phyloP scores from a whole-genome alignment of 2,888 invertebrate genomes.

The Myathropa florea region DNA sequence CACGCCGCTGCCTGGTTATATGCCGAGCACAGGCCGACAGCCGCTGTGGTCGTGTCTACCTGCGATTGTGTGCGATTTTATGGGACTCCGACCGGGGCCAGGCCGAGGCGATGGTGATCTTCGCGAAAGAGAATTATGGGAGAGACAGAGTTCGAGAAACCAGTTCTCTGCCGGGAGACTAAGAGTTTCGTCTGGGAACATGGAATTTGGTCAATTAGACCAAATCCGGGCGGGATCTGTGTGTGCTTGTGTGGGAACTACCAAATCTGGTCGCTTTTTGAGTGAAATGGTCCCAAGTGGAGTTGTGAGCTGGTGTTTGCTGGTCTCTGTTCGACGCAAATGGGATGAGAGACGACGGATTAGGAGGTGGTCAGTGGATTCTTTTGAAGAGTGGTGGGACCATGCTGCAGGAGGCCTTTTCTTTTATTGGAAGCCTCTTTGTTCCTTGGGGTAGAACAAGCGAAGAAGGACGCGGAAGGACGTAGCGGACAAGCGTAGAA shows the following conservation, averaged over 20 bases:
- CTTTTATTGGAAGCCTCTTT: no score
- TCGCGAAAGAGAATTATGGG: conserved; percentile 50
- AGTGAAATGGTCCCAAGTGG: no score
- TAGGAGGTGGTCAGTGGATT: not conserved
- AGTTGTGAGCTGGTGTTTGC: not conserved
- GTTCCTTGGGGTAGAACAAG: no score
- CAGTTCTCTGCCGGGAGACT: conserved; percentile 35
- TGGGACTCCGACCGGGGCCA: not conserved
- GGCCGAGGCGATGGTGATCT: not conserved
- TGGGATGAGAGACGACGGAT: not conserved
- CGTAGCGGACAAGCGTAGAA: no score
- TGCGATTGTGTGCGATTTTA: not conserved
- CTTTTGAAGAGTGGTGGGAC: no score
- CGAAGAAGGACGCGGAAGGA: no score
- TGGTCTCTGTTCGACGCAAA: not conserved
- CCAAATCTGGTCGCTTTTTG: not conserved
- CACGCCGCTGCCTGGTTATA: conserved; percentile 12
- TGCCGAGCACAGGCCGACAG: conserved; percentile 41
- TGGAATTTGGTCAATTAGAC: conserved; percentile 9
- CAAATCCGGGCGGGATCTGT: not conserved
- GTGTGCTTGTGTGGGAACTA: not conserved
- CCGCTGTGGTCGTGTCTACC: conserved; percentile 15
- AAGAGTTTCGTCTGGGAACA: conserved; percentile 33
- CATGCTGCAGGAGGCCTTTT: no score
- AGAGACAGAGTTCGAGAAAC: conserved; percentile 21